Evolutionary conservation across 2,113 vertebrate genomes (phyloP).

Genomic region (Bettongia penicillata): DNA sequence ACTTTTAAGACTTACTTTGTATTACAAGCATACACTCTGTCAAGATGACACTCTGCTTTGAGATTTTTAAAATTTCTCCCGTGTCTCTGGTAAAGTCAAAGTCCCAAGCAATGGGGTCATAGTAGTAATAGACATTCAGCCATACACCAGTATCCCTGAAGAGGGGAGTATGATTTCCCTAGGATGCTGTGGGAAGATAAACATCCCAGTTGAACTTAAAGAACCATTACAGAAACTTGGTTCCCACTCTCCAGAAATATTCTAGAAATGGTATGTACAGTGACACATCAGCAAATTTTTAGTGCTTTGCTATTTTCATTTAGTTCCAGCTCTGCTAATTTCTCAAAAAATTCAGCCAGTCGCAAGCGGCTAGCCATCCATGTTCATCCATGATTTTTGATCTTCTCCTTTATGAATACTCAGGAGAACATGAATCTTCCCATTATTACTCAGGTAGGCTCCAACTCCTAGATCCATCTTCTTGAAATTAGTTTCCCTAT

Average conservation of each 20-base stretch:
- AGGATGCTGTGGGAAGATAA: conserved; percentile 95
- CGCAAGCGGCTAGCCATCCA: conserved; percentile 94
- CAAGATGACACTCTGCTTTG: conserved; percentile 93
- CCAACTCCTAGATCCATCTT: conserved; percentile 96
- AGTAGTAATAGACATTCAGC: conserved; percentile 94
- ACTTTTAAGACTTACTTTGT: conserved; percentile 97
- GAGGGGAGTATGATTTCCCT: conserved; percentile 98
- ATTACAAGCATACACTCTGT: conserved; percentile 97
- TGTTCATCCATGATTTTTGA: conserved; percentile 89
- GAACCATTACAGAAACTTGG: conserved; percentile 95
- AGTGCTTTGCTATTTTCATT: conserved; percentile 90
- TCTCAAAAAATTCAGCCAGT: conserved; percentile 90
- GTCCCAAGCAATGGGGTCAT: conserved; percentile 94
- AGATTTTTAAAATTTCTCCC: conserved; percentile 98
- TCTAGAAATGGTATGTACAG: conserved; percentile 96
- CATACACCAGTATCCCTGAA: conserved; percentile 96
- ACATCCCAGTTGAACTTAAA: conserved; percentile 91
- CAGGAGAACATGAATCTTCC: conserved; percentile 92
- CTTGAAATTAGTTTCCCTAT: conserved; percentile 92
- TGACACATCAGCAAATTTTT: conserved; percentile 91
- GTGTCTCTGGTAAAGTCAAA: conserved; percentile 95
- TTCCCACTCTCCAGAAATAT: conserved; percentile 91
- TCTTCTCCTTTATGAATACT: conserved; percentile 95
- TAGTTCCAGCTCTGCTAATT: conserved; percentile 90
- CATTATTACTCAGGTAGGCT: conserved; percentile 92